Evolutionary conservation across 2,888 invertebrate species (phyloP), one percentile per base, ranked within the genome.

Genomic region (Noctua fimbriata): DNA sequence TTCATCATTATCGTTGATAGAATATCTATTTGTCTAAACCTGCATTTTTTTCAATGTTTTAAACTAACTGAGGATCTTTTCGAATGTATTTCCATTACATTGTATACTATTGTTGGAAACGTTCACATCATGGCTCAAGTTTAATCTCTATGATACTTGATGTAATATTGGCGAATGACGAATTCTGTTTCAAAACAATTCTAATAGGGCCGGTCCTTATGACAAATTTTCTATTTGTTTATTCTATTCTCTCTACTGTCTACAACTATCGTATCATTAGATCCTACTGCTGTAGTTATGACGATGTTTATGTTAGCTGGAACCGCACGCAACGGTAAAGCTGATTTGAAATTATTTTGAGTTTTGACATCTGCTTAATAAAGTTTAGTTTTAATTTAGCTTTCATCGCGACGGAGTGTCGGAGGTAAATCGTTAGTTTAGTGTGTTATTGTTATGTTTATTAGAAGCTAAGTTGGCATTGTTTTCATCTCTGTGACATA

Each of bases 281-380:
- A 71, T 67, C 7, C 7, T 55, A 21, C 47, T 58, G 47, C n/a
- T 21, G 18, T 10, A 44, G 44, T 72, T 69, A 72, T 58, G 49
- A 58, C 12, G 2, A 55, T 69, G 47, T 82, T 72, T 41, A 69
- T 44, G 18, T 47, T 69, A n/a, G 55, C 67, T 72, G 71, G 36
- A 69, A 16, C 24, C 32, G 28, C 36, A 55, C 10, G 32, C 41
- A 72, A 44, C 60, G 49, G 28, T 70, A 41, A 49, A 81, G 47
- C 76, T 78, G 55, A 63, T 78, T 82, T 69, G 18, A 55, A 69
- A 36, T 69, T n/a, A 77, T 69, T 69, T 69, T 60, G 60, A 65
- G n/a, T 36, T 80, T 60, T 47, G 32, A 63, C n/a, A 60, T 60
- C n/a, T 55, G 24, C 3, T 12, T 69, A 16, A 1, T 69, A 52